Base-by-base conservation (phyloP, 1,140 invertebrate species). In the Papilio polytes region DNA sequence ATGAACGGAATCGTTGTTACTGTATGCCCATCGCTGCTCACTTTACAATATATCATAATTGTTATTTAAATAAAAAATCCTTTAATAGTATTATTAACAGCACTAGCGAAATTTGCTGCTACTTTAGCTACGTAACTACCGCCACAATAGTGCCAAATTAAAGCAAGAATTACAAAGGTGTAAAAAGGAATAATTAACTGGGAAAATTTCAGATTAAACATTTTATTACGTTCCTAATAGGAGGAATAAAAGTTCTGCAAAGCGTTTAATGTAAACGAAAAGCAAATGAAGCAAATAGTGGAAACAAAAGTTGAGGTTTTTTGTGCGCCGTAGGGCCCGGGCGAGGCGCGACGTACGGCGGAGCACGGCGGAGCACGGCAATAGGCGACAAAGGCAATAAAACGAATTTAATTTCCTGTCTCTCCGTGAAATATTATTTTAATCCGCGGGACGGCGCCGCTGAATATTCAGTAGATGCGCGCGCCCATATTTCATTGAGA, bases 361-460 rank as follows among this genome's bases (percentile, higher is more conserved):
- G 51, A 2, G 15, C 0, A 53, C 51, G 18, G 59, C 22, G 63
- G 63, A 13, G 63, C 26, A 31, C 26, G 26, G 63, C 63, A 36
- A 36, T 70, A 70, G 63, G 63, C 63, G 63, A 70, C 63, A 70
- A 70, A 70, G 63, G 63, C 63, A 70, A 82, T 80, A 82, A 66
- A 80, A 70, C 66, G 77, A 73, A 82, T 82, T 82, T 82, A 82
- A 82, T 82, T 82, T 82, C 81, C 81, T 82, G 78, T 80, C 80
- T 80, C 81, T 22, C 59, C 63, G 78, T 80, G 81, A 80, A 80
- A 82, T 82, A 82, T 80, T 82, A 82, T 77, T 82, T 82, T 80
- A 82, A 82, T 82, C 81, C 81, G n/a, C 74, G 74, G n/a, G 74
- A 76, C 74, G 46, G 31, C 72, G 56, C 78, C 81, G 78, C 78